phyloP scores from a whole-genome alignment of 1,140 invertebrate genomes.

The Aphelinus atriplicis region DNA sequence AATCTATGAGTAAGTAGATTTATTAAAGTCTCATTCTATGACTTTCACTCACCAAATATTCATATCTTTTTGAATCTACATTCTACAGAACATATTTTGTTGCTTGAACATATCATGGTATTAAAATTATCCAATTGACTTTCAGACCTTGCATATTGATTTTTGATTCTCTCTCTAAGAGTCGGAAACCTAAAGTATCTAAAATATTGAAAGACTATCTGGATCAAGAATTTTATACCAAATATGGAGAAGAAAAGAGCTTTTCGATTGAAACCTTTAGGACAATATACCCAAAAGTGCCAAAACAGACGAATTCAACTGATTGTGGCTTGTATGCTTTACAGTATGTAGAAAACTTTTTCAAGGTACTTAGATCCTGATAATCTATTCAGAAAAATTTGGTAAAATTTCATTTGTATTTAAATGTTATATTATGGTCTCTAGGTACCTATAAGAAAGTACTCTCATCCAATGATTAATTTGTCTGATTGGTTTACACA shows the following conservation, averaged over 20 bases:
- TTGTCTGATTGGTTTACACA: conserved; percentile 18
- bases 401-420: not conserved
- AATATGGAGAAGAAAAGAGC: conserved; percentile 71
- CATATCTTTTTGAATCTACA: too few species aligned
- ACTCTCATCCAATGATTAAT: not conserved
- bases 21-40: too few species aligned
- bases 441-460: conserved; percentile 22
- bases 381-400: too few species aligned
- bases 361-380: conserved; percentile 69
- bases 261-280: conserved; percentile 84
- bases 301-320: conserved; percentile 95
- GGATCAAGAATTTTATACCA: conserved; percentile 86
- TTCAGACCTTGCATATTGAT: conserved; percentile 87
- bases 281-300: conserved; percentile 86
- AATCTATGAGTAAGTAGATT: too few species aligned
- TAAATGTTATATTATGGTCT: not conserved
- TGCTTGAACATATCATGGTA: too few species aligned
- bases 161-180: conserved; percentile 84
- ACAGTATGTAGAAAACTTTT: conserved; percentile 96
- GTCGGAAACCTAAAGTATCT: conserved; percentile 80
- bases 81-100: not conserved
- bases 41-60: too few species aligned
- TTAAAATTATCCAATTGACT: conserved; percentile 18
- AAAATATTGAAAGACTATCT: conserved; percentile 89
- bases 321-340: conserved; percentile 96